Conservation (phyloP, 2,797 vertebrate genomes). For the Pseudomugil tenellus region DNA sequence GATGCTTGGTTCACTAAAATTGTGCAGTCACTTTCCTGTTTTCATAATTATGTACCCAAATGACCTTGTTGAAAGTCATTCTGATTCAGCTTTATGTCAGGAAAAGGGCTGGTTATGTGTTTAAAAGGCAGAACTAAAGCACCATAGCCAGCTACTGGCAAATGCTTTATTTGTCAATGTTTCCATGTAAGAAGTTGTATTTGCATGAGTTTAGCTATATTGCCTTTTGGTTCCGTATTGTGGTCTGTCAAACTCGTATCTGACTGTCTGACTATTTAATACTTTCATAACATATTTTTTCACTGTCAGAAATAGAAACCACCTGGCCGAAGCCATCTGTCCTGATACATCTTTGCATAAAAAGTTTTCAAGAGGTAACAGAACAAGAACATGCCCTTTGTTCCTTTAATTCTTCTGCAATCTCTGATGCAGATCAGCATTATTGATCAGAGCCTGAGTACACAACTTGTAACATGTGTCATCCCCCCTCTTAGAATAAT, state of each 20-base stretch:
- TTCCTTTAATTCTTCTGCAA: constrained; percentile 31
- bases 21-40: constrained; percentile 26
- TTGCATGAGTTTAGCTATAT: constrained; percentile 7
- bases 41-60: not conserved
- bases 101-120: constrained; percentile 8
- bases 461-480: constrained; percentile 30
- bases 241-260: not conserved
- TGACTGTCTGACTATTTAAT: not conserved
- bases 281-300: not conserved
- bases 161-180: constrained; percentile 16
- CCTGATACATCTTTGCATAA: constrained; percentile 35
- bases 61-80: not conserved
- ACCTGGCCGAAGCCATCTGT: constrained; percentile 42
- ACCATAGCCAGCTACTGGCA: constrained; percentile 2
- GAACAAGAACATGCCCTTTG: constrained; percentile 20
- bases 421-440: constrained; percentile 56
- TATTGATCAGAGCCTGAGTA: constrained; percentile 66
- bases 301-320: constrained; percentile 19
- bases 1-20: constrained; percentile 9
- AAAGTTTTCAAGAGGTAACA: constrained; percentile 39
- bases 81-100: constrained; percentile 4
- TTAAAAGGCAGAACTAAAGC: constrained; percentile 7
- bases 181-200: constrained; percentile 3
- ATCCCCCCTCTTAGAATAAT: constrained; percentile 12
- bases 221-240: constrained; percentile 5